Evolutionary conservation across 1,140 invertebrate species (phyloP).

Genomic region (Choristoneura fumiferana): DNA sequence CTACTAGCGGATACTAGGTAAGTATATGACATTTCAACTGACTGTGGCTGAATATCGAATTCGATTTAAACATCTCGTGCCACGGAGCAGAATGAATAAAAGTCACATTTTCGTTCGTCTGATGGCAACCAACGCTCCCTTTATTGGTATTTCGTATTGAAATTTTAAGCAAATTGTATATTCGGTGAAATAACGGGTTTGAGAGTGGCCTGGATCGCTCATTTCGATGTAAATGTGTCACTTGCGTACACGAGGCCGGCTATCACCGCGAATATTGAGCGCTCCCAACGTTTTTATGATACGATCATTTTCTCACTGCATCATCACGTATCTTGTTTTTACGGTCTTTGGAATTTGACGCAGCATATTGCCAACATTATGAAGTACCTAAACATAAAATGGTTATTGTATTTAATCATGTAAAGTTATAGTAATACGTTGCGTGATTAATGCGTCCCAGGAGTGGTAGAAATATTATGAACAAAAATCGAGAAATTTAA

Average conservation of each 20-base stretch:
- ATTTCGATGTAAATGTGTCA: conserved; percentile 39
- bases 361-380: background rate
- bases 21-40: conserved; percentile 11
- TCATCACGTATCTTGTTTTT: conserved; percentile 15
- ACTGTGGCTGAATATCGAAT: conserved; percentile 14
- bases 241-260: conserved; percentile 15
- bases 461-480: too few species aligned
- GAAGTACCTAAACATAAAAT: too few species aligned
- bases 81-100: conserved; percentile 36
- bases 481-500: too few species aligned
- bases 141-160: conserved; percentile 34
- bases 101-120: conserved; percentile 32
- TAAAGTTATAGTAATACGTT: too few species aligned
- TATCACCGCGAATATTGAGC: conserved; percentile 14
- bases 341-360: background rate
- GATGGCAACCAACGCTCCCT: conserved; percentile 22
- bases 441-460: too few species aligned
- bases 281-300: conserved; percentile 5
- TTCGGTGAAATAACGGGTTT: conserved; percentile 35
- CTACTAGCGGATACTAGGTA: too few species aligned
- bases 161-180: conserved; percentile 49
- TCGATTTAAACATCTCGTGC: conserved; percentile 30
- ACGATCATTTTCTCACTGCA: conserved; percentile 9
- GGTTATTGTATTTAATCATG: too few species aligned
- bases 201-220: conserved; percentile 36